These are phyloP conservation scores for Allophyes oxyacanthae DNA, from an alignment of 2,888 invertebrate genomes.

Conservation along the genomic window DNA sequence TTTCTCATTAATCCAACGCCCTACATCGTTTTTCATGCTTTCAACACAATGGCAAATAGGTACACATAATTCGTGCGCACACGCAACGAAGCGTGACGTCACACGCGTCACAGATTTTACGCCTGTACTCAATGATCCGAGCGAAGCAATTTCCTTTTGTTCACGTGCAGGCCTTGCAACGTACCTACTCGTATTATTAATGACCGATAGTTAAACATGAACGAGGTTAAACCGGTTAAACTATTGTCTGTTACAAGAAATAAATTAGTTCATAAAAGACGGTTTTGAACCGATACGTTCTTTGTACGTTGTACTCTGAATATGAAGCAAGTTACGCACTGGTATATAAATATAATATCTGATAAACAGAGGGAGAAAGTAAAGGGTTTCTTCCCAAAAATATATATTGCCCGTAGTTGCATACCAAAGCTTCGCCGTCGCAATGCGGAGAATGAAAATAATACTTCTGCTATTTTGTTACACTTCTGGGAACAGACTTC, in stretches of 20 bases:
- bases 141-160: conserved; percentile 54
- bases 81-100: conserved; percentile 48
- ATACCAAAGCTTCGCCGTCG: too few relatives aligned
- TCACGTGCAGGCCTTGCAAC: conserved; percentile 35
- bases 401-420: too few relatives aligned
- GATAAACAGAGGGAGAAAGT: too few relatives aligned
- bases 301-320: too few relatives aligned
- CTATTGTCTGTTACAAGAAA: conserved; percentile 25
- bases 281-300: conserved; percentile 10
- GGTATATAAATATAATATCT: too few relatives aligned
- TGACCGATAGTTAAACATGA: conserved; percentile 12
- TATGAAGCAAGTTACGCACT: too few relatives aligned
- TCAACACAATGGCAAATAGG: conserved; percentile 8
- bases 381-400: too few relatives aligned
- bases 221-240: conserved; percentile 21
- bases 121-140: conserved; percentile 51
- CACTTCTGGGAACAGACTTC: too few relatives aligned
- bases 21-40: conserved; percentile 4
- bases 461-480: too few relatives aligned
- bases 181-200: conserved; percentile 38
- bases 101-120: conserved; percentile 55
- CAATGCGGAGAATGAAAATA: too few relatives aligned
- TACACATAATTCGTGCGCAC: conserved; percentile 5
- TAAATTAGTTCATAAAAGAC: conserved; percentile 4
- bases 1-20: not conserved